phyloP scores from a whole-genome alignment of 1,140 invertebrate genomes.

The Pollicipes pollicipes region DNA sequence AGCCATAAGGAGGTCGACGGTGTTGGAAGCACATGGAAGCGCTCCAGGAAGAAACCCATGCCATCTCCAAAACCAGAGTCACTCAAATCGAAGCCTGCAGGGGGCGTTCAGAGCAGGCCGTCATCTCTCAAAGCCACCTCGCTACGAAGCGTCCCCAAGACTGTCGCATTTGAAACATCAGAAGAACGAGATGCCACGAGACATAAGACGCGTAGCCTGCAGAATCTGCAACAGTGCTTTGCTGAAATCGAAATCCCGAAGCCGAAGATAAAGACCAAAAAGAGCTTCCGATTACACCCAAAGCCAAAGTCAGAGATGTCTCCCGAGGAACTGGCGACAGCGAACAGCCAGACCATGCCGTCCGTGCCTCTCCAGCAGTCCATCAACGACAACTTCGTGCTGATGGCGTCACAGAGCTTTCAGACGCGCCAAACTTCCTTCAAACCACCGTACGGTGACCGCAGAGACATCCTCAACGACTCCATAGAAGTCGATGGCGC shows the following conservation, averaged over 20 bases:
- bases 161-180: background rate
- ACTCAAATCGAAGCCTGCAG: background rate
- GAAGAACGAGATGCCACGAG: background rate
- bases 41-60: background rate
- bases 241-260: background rate
- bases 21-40: background rate
- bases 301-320: background rate
- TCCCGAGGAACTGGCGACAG: background rate
- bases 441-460: background rate
- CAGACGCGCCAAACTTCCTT: background rate
- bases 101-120: background rate
- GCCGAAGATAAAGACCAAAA: background rate
- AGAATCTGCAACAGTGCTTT: background rate
- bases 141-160: background rate
- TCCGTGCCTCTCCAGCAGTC: background rate
- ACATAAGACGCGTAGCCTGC: background rate
- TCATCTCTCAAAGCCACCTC: background rate
- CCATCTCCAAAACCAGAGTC: background rate
- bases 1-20: background rate
- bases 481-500: background rate
- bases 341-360: too few relatives aligned
- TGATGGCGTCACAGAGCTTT: background rate
- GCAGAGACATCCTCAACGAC: background rate
- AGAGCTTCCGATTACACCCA: background rate
- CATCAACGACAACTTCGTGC: background rate